These are phyloP conservation scores for Phalacrocorax brasilianus DNA, from an alignment of 2,113 vertebrate genomes.

Conservation along the genomic window DNA sequence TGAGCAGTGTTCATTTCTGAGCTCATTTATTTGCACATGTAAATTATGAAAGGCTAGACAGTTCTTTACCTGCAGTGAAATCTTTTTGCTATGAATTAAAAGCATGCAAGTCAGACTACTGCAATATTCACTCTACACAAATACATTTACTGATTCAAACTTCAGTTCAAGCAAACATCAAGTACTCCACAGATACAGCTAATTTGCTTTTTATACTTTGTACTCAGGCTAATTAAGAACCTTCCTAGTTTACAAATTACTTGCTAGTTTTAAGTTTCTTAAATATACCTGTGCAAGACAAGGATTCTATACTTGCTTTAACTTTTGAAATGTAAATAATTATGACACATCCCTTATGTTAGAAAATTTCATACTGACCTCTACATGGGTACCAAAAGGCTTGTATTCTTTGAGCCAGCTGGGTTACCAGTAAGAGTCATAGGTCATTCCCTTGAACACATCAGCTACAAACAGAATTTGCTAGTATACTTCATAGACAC, in stretches of 20 bases:
- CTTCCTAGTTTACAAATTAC: background rate
- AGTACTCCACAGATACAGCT: background rate
- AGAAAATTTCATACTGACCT: background rate
- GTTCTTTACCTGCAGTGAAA: background rate
- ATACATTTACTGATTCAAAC: background rate
- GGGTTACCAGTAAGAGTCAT: background rate
- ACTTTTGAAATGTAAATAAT: background rate
- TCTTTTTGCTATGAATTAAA: background rate
- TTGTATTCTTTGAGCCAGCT: background rate
- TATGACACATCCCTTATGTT: fast-evolving
- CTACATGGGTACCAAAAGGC: background rate
- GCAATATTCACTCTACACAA: background rate
- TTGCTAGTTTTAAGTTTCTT: background rate
- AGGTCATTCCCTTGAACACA: background rate
- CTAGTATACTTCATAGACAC: background rate
- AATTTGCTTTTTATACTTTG: background rate
- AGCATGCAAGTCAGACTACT: background rate
- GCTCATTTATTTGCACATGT: background rate
- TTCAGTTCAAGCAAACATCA: background rate
- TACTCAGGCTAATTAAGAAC: background rate
- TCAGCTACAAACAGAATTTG: background rate
- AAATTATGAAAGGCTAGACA: background rate
- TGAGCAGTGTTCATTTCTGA: background rate
- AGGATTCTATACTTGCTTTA: background rate
- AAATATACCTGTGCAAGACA: background rate